A percentile compares a stretch with the other conserved stretches of the same genome.
Evolutionary conservation across 2,113 vertebrate species (phyloP).

Genomic region (Xiphophorus hellerii): DNA sequence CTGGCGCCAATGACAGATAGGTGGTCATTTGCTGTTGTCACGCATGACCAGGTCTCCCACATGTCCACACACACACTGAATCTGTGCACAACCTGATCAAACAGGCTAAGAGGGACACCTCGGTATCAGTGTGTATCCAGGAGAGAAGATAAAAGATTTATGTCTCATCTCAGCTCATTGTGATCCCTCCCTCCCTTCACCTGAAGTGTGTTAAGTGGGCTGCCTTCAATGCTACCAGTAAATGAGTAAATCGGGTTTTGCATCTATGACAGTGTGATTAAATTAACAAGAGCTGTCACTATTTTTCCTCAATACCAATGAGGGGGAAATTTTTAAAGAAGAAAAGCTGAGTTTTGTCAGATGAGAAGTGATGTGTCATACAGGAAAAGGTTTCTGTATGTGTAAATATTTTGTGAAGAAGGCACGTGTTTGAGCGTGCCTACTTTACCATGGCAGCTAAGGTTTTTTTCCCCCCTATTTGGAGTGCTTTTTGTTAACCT

Average conservation of each 20-base stretch:
- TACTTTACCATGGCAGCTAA: slow-evolving; percentile 32
- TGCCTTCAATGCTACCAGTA: slow-evolving; percentile 1
- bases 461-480: neutral
- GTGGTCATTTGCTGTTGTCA: slow-evolving; percentile 69
- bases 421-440: slow-evolving; percentile 52
- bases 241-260: slow-evolving; percentile 10
- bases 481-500: slow-evolving; percentile 36
- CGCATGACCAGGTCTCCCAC: slow-evolving; percentile 52
- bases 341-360: slow-evolving; percentile 31
- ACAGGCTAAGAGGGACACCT: slow-evolving; percentile 56
- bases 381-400: slow-evolving; percentile 26
- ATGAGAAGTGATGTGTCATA: slow-evolving; percentile 54
- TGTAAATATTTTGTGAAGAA: slow-evolving; percentile 31
- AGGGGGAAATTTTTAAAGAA: slow-evolving; percentile 2
- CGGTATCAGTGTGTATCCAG: slow-evolving; percentile 48
- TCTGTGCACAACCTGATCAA: slow-evolving; percentile 68
- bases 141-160: slow-evolving; percentile 52
- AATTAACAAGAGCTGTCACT: neutral
- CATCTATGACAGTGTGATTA: neutral
- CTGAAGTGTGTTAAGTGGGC: slow-evolving; percentile 7
- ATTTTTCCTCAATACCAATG: slow-evolving; percentile 2
- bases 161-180: slow-evolving; percentile 31
- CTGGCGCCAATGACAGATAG: slow-evolving; percentile 57
- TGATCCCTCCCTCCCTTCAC: slow-evolving; percentile 14
- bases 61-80: slow-evolving; percentile 14